These are phyloP conservation scores for Aviceda subcristata DNA, from an alignment of 2,113 vertebrate genomes.

Conservation along the genomic window DNA sequence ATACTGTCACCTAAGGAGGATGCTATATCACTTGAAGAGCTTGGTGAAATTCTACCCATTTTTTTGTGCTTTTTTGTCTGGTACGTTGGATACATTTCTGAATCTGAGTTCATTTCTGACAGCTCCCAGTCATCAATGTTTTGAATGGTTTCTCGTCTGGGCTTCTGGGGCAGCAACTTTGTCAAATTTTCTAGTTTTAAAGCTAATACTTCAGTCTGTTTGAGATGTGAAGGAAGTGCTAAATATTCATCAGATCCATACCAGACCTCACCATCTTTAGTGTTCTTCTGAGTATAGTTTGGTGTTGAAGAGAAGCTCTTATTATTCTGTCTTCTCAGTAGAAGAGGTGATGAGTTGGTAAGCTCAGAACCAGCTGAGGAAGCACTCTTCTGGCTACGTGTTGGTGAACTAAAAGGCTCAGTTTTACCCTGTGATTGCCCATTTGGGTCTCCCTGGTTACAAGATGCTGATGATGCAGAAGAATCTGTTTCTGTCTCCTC, in stretches of 20 bases:
- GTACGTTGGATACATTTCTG: slow-evolving; percentile 75
- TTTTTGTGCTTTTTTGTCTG: slow-evolving; percentile 75
- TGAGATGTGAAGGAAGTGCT: slow-evolving; percentile 92
- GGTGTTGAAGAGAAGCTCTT: slow-evolving; percentile 43
- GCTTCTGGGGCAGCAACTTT: slow-evolving; percentile 83
- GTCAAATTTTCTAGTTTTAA: slow-evolving; percentile 90
- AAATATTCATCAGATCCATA: slow-evolving; percentile 97
- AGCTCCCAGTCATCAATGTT: slow-evolving; percentile 97
- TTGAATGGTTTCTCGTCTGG: slow-evolving; percentile 78
- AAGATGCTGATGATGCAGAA: slow-evolving; percentile 49
- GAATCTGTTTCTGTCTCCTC: slow-evolving; percentile 62
- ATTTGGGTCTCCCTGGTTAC: slow-evolving; percentile 1
- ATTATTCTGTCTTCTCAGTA: slow-evolving; percentile 46
- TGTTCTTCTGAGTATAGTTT: neutral
- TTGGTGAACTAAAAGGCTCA: slow-evolving; percentile 45
- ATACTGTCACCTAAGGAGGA: slow-evolving; percentile 89
- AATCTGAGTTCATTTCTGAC: slow-evolving; percentile 89
- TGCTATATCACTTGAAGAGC: slow-evolving; percentile 89
- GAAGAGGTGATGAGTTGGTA: slow-evolving; percentile 27
- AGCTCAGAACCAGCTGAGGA: slow-evolving; percentile 64
- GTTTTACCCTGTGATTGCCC: slow-evolving; percentile 18
- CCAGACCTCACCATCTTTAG: slow-evolving; percentile 76
- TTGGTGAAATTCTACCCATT: slow-evolving; percentile 78
- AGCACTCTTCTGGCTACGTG: slow-evolving; percentile 18
- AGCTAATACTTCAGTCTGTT: slow-evolving; percentile 89